phyloP scores from a whole-genome alignment of 2,113 vertebrate species.

The Carlito syrichta region DNA sequence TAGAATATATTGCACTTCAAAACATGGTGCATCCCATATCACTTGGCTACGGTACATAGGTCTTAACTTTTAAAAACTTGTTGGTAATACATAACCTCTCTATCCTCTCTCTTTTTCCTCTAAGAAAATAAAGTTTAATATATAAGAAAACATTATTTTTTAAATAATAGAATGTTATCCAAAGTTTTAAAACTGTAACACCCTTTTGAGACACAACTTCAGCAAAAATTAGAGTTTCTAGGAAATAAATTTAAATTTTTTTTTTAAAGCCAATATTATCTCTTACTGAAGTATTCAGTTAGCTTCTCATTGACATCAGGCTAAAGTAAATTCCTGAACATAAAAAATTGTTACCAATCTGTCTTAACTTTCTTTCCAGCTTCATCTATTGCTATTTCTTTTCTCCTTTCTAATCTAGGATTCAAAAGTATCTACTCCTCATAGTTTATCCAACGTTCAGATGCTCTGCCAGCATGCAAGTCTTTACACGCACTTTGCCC shows the following conservation, averaged over 20 bases:
- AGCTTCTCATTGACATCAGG: background rate
- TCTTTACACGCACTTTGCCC: fast-evolving
- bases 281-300: background rate
- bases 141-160: background rate
- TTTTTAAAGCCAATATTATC: background rate
- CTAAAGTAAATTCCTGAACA: background rate
- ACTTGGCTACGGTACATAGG: background rate
- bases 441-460: background rate
- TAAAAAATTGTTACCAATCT: background rate
- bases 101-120: background rate
- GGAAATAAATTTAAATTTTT: background rate
- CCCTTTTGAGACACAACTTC: background rate
- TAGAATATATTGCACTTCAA: background rate
- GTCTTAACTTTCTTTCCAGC: background rate
- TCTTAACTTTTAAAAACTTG: background rate
- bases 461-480: background rate
- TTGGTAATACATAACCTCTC: background rate
- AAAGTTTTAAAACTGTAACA: background rate
- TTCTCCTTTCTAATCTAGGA: background rate
- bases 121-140: background rate
- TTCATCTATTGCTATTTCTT: background rate
- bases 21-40: background rate
- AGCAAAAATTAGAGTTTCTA: background rate
- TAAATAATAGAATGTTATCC: background rate
- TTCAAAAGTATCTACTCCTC: background rate